These are phyloP conservation scores for Zosterops lateralis DNA, from an alignment of 2,113 vertebrate genomes.

Conservation along the genomic window DNA sequence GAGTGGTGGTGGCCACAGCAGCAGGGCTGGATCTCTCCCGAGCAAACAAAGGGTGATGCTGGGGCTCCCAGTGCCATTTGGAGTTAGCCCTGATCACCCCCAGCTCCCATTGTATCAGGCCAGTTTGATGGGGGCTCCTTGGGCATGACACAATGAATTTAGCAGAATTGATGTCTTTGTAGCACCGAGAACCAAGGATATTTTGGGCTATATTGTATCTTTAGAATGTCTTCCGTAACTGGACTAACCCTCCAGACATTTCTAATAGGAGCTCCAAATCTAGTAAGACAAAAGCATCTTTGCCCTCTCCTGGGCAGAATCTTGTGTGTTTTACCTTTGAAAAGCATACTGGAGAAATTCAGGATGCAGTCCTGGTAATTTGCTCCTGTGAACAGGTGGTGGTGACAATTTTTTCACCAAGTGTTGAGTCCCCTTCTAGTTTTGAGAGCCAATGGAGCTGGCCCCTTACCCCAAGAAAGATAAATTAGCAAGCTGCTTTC, in stretches of 20 bases:
- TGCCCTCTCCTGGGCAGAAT: background rate
- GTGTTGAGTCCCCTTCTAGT: background rate
- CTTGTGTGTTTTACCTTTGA: background rate
- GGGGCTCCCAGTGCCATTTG: background rate
- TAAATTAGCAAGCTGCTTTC: background rate
- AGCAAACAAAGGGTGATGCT: background rate
- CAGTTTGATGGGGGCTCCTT: background rate
- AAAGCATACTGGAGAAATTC: background rate
- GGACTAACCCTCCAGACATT: background rate
- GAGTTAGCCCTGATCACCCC: background rate
- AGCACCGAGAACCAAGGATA: background rate
- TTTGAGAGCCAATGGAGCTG: background rate
- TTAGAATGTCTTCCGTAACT: background rate
- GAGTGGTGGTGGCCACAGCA: background rate
- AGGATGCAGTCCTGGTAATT: background rate
- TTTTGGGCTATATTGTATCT: background rate
- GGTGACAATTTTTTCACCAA: background rate
- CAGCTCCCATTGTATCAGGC: background rate
- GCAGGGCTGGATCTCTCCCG: background rate
- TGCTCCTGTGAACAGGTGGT: background rate
- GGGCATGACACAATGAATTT: background rate
- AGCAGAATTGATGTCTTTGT: fast-evolving
- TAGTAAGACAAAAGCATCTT: background rate
- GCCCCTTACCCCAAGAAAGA: background rate
- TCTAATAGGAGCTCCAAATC: background rate